Evolutionary conservation across 1,140 invertebrate genomes (phyloP).

Genomic region (Pseudomyrmex cubaensis): DNA sequence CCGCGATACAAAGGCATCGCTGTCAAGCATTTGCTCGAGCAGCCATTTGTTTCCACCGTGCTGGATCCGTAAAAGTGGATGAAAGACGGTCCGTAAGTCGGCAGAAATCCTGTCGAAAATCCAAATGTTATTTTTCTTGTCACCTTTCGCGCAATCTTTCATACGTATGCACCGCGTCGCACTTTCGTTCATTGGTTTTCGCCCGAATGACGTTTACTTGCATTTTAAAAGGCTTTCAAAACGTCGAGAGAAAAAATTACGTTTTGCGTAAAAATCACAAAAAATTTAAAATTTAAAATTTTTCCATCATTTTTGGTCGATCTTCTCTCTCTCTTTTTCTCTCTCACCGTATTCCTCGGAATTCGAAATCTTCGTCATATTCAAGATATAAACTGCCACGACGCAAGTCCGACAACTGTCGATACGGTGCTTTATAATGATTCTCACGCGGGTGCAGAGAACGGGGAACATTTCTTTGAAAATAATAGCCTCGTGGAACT

Average conservation of each 20-base stretch:
- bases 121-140: constrained; percentile 7
- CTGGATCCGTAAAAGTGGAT: constrained; percentile 89
- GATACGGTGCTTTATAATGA: constrained; percentile 84
- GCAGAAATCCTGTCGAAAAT: constrained; percentile 87
- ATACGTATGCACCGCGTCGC: neutral
- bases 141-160: constrained; percentile 3
- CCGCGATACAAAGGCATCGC: constrained; percentile 86
- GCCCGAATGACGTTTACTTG: neutral
- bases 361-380: constrained; percentile 85
- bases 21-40: constrained; percentile 85
- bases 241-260: neutral
- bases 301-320: too few relatives aligned
- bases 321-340: too few relatives aligned
- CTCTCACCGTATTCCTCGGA: constrained; percentile 85
- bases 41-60: constrained; percentile 84
- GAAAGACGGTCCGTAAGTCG: constrained; percentile 91
- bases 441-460: constrained; percentile 86
- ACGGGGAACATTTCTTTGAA: constrained; percentile 88
- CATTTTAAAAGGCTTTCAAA: neutral
- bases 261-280: too few relatives aligned
- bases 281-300: too few relatives aligned
- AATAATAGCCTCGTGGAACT: constrained; percentile 86
- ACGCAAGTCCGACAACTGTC: constrained; percentile 81
- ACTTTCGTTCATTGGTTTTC: constrained; percentile 35
- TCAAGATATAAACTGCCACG: constrained; percentile 86